phyloP scores from a whole-genome alignment of 2,113 vertebrate species.

The Saccopteryx leptura region DNA sequence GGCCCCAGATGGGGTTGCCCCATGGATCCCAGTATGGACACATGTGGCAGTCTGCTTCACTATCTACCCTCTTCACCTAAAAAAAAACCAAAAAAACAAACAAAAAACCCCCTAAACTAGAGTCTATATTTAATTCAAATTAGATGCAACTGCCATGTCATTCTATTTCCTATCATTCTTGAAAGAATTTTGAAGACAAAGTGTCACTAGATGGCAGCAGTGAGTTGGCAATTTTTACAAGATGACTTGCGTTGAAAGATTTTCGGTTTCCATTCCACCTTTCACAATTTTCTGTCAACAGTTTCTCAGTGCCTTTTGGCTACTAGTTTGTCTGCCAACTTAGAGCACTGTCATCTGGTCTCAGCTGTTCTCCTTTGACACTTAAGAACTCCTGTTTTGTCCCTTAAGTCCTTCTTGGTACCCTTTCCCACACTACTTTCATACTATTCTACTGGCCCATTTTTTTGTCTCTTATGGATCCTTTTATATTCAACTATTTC shows the following conservation, averaged over 20 bases:
- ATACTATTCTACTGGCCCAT: neutral
- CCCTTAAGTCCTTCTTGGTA: neutral
- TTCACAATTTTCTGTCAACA: neutral
- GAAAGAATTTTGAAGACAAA: neutral
- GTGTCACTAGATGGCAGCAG: slow-evolving; percentile 71
- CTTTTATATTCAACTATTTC: neutral
- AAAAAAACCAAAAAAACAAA: too few species aligned
- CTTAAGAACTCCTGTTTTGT: neutral
- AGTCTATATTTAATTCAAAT: neutral
- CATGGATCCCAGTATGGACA: too few species aligned
- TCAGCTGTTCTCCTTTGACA: neutral
- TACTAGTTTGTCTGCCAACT: neutral
- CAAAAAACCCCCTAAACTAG: neutral
- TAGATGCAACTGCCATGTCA: neutral
- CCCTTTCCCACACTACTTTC: neutral
- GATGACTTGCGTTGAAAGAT: neutral
- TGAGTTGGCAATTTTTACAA: neutral
- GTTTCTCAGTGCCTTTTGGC: neutral
- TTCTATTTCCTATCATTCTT: neutral
- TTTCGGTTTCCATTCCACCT: neutral
- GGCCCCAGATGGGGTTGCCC: too few species aligned
- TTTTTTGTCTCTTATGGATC: neutral
- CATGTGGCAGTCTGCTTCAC: too few species aligned
- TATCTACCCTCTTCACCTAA: too few species aligned
- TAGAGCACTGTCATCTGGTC: neutral